Evolutionary conservation across 2,797 vertebrate genomes (phyloP), one percentile per base, ranked within the genome.

Genomic region (Syngnathus acus): DNA sequence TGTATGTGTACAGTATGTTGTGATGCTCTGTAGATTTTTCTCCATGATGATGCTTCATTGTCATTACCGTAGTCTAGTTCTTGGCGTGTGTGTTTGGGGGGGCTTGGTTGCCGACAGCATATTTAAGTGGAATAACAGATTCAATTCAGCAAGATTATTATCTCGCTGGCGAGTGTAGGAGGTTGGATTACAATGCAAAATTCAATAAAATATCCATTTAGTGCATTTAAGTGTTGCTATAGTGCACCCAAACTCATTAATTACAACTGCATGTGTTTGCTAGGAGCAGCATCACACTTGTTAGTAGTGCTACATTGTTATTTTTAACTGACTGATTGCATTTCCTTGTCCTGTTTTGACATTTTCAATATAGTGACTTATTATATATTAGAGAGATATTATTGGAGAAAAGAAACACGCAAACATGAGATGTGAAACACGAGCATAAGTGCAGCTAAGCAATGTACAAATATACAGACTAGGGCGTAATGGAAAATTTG

Each of bases 401-500:
- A 42, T 60, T 42, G 59, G 19, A n/a, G n/a, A 59, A 59, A 59
- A 61, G 10, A 38, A 9, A 42, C 59, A 42, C 39, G 10, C 59
- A 42, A 40, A 39, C 37, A 26, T 57, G 65, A 65, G 43, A 69
- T 62, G 62, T 68, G 67, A 74, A 68, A 73, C 60, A 67, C 40
- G 39, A n/a, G 23, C 53, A 62, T 73, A 72, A 68, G 48, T 66
- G 59, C 69, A 63, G 50, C 54, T 60, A 68, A 69, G 65, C 60
- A 70, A 69, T 73, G 70, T 68, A 66, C 32, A 66, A 62, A 68
- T 61, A n/a, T n/a, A 61, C 59, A 69, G 77, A 76, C 71, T 73
- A 65, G 65, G 72, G 55, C 51, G 70, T 72, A 80, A 83, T 80
- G 70, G 74, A 61, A 73, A 54, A 69, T 76, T 72, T 80, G 72